Evolutionary conservation across 1,140 invertebrate species (phyloP), one percentile per base, ranked within the genome.

Genomic region (Hermatobates lingyangjiaoensis): DNA sequence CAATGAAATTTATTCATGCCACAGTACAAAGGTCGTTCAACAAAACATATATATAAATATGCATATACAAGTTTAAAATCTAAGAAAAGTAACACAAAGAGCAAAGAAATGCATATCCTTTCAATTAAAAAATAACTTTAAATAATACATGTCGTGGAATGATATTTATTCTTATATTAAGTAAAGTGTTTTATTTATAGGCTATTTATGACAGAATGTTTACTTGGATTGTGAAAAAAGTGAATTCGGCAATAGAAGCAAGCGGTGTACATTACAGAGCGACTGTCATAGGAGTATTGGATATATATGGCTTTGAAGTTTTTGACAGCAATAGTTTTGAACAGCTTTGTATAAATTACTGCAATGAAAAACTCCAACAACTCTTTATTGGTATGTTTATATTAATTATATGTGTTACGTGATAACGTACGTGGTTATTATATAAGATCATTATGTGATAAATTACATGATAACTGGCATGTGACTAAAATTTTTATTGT

Each of bases 221-320:
- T 65, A 78, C 82, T 0, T 94, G 88, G 86, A 88, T 96, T 48
- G 90, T 95, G 3, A 73, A 78, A 25, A 68, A 84, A 62, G 87
- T 95, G 38, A 97, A 97, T 68, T 71, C 78, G 45, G 83, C 83
- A 0, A 90, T 92, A 51, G 69, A 72, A 56, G 60, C 67, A 0
- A 64, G 64, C 46, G 68, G 66, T 15, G 30, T 45, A 27, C 50
- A 51, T 27, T 64, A 63, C 45, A 75, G 71, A 60, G 81, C 82
- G 62, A 88, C 85, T 1, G 76, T 95, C 1, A 96, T 97, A 58
- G 91, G 92, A 20, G 91, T 97, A 2, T 69, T 97, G 24, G 92
- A 97, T 62, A 97, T 96, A 62, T 96, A 96, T 64, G 93, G 93
- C 15, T 96, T 97, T 70, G 92, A 97, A 72, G 92, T 96, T 54